Base-by-base conservation (phyloP, 1,140 invertebrate species). In the Trissolcus basalis region DNA sequence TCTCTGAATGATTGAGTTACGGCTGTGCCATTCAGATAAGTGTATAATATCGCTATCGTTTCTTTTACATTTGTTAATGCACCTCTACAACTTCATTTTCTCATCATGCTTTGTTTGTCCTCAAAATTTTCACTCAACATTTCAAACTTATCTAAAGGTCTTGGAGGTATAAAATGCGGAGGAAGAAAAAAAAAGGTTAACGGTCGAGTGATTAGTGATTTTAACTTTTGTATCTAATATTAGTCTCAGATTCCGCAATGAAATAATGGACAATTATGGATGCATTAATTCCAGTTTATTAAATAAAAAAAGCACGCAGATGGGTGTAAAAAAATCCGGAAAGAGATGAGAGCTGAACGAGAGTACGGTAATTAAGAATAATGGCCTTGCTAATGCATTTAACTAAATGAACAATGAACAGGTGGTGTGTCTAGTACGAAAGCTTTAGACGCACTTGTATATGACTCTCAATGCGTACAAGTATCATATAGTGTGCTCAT, bases 341-440 rank as follows among this genome's bases (percentile, higher is more conserved):
- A 63, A 63, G 45, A 63, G 50, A 71, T 10, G 13, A 32, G 44
- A 19, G 50, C 32, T 11, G 35, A 55, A 67, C 48, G 51, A 47
- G 60, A 60, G 58, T 54, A 48, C 60, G 61, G 75, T 85, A 83
- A 85, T 84, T 84, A 80, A 82, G 84, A 84, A 80, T 83, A 85
- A 85, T 83, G 78, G 72, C 59, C 49, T 45, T 45, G 59, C 76
- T 85, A 82, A 83, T 85, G 80, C 79, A 70, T 82, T 81, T 82
- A 83, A 85, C 81, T 76, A 83, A 81, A 82, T 65, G 79, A 82
- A 84, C 83, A 84, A 83, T 82, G 77, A 83, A 67, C 78, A 78
- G 78, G 78, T 81, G 82, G 72, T 55, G 47, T 14, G 27, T 51
- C 48, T 56, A 47, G 48, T 41, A 54, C 55, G 44, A 65, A 73